A percentile compares a stretch with the other conserved stretches of the same genome.
phyloP scores from a whole-genome alignment of 2,888 invertebrate species.

The Amblyteles armatorius region DNA sequence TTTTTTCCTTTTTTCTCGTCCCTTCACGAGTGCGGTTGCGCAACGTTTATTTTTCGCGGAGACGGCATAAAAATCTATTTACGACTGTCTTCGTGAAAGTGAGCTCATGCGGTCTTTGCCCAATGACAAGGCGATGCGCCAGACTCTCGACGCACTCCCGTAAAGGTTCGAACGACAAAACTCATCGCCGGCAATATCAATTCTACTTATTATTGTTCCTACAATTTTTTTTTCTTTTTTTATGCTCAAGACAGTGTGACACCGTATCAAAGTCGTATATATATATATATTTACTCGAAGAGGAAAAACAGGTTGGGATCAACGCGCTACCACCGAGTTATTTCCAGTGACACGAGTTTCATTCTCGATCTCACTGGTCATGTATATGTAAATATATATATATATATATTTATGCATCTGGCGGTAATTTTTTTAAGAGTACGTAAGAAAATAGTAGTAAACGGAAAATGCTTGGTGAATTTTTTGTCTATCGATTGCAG shows the following conservation, averaged over 20 bases:
- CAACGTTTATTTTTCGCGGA: conserved; percentile 33
- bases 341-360: conserved; percentile 17
- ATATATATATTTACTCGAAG: neutral
- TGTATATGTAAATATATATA: neutral
- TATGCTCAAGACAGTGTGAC: neutral
- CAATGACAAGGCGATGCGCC: conserved; percentile 10
- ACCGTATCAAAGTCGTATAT: conserved; percentile 8
- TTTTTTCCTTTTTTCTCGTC: conserved; percentile 3
- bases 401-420: neutral
- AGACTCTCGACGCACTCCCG: neutral
- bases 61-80: conserved; percentile 36
- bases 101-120: conserved; percentile 33
- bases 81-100: conserved; percentile 28
- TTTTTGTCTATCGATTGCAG: neutral
- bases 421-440: neutral
- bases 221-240: conserved; percentile 5
- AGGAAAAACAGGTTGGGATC: conserved; percentile 32
- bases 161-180: conserved; percentile 37
- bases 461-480: no score
- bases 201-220: conserved; percentile 33
- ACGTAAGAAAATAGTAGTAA: no score
- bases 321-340: conserved; percentile 1
- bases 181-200: conserved; percentile 1
- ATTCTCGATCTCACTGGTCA: neutral
- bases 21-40: neutral